Conservation (phyloP, 2,797 vertebrate species). For the Synaphobranchus kaupii region DNA sequence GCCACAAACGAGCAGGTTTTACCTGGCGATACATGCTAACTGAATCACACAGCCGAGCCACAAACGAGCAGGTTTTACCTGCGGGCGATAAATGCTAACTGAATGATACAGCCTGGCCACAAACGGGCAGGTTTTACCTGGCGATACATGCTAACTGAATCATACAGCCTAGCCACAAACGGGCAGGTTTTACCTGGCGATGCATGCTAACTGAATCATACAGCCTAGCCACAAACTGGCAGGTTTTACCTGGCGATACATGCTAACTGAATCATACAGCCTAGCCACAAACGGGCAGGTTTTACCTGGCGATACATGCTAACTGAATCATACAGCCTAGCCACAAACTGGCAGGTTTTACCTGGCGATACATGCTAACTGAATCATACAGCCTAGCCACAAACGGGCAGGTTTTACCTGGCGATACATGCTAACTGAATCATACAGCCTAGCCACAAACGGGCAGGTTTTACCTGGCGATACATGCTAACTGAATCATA, state of each 20-base stretch:
- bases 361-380: no score
- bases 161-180: not conserved
- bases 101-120: not conserved
- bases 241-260: no score
- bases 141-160: not conserved
- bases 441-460: not conserved
- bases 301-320: no score
- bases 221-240: not conserved
- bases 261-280: not conserved
- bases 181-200: no score
- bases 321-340: not conserved
- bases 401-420: not conserved
- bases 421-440: not conserved
- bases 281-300: not conserved
- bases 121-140: no score
- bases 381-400: not conserved
- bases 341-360: not conserved
- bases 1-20: not conserved
- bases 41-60: not conserved
- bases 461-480: no score
- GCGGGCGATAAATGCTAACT: no score
- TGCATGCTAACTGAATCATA: not conserved
- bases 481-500: not conserved
- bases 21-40: no score
- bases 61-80: no score